Evolutionary conservation across 2,113 vertebrate species (phyloP).

Genomic region (Hippocampus guttulatus): DNA sequence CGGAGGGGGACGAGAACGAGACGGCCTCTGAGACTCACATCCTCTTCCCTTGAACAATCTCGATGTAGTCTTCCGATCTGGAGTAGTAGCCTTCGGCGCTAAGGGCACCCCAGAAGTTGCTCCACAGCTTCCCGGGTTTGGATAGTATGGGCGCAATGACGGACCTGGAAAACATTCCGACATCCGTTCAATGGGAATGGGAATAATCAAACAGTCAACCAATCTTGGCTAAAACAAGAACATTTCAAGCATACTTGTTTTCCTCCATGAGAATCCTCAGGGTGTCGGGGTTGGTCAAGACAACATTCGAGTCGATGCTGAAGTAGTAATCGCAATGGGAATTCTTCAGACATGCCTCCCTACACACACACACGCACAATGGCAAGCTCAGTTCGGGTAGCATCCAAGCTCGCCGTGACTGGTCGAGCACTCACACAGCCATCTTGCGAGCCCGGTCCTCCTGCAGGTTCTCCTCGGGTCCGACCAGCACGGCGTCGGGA

Average conservation of each 20-base stretch:
- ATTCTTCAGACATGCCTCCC: constrained; percentile 47
- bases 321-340: constrained; percentile 58
- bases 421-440: constrained; percentile 50
- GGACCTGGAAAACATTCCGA: constrained; percentile 19
- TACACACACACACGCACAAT: constrained; percentile 8
- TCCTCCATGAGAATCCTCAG: constrained; percentile 58
- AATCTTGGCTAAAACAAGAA: neutral
- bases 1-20: neutral
- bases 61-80: constrained; percentile 64
- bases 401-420: no score
- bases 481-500: constrained; percentile 38
- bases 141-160: constrained; percentile 58
- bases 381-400: neutral
- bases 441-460: constrained; percentile 52
- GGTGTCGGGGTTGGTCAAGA: constrained; percentile 43
- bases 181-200: neutral
- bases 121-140: constrained; percentile 63
- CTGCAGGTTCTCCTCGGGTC: constrained; percentile 58
- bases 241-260: constrained; percentile 42
- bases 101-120: constrained; percentile 67
- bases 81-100: constrained; percentile 63
- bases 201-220: neutral
- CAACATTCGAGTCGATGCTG: constrained; percentile 62
- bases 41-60: constrained; percentile 64
- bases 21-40: constrained; percentile 21